These are phyloP conservation scores for Stenodera caucasica DNA, from an alignment of 2,888 invertebrate genomes.

Conservation along the genomic window DNA sequence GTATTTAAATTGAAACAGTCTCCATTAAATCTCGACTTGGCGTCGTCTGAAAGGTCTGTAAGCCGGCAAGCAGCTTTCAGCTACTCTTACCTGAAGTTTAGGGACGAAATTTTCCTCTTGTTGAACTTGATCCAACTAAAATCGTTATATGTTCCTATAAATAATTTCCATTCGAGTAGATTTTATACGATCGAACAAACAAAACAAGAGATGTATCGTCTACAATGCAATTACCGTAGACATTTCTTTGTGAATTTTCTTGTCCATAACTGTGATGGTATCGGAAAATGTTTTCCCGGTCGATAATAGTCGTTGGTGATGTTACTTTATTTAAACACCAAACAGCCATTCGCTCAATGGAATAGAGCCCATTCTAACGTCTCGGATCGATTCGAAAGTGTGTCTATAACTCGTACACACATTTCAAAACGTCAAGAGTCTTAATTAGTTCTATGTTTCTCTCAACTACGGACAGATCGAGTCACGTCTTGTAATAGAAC, in stretches of 20 bases:
- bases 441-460: conserved; percentile 30
- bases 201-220: too few relatives aligned
- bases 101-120: neutral
- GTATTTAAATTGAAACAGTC: conserved; percentile 27
- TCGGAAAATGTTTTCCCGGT: conserved; percentile 4
- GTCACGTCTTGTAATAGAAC: conserved; percentile 26
- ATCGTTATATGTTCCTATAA: neutral
- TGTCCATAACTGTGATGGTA: neutral
- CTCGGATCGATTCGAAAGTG: conserved; percentile 12
- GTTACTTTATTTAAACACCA: conserved; percentile 9
- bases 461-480: conserved; percentile 23
- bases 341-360: conserved; percentile 1
- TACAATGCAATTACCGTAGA: neutral
- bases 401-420: conserved; percentile 17
- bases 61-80: conserved; percentile 24
- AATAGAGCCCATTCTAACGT: conserved; percentile 12
- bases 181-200: too few relatives aligned
- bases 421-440: conserved; percentile 30
- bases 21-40: conserved; percentile 22
- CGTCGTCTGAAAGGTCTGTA: conserved; percentile 19
- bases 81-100: conserved; percentile 14
- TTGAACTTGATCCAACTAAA: neutral
- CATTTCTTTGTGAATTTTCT: neutral
- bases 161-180: neutral
- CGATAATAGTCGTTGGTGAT: neutral